These are phyloP conservation scores for Alloplasta piceator DNA, from an alignment of 2,888 invertebrate genomes.

Conservation along the genomic window DNA sequence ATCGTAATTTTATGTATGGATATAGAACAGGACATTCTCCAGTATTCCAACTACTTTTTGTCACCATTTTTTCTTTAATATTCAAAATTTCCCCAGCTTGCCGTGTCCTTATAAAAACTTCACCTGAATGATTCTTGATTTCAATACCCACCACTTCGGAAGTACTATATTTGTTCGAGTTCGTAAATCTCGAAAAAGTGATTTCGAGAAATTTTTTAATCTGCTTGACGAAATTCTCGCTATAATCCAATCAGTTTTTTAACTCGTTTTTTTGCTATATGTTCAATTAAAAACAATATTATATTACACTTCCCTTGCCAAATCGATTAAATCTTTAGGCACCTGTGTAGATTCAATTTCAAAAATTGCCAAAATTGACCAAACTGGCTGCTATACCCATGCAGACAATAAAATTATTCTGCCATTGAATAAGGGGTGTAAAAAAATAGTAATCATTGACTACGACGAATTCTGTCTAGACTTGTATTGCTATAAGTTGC, in stretches of 20 bases:
- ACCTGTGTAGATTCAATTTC: background rate
- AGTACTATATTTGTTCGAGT: too few relatives aligned
- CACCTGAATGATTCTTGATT: slow-evolving; percentile 22
- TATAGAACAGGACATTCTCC: too few relatives aligned
- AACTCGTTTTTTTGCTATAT: too few relatives aligned
- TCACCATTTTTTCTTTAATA: background rate
- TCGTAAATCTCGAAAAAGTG: background rate
- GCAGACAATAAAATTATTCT: slow-evolving; percentile 12
- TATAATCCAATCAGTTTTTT: too few relatives aligned
- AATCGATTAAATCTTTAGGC: too few relatives aligned
- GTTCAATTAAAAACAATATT: too few relatives aligned
- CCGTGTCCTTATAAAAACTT: slow-evolving; percentile 1
- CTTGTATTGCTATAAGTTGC: background rate
- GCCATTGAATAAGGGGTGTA: slow-evolving; percentile 12
- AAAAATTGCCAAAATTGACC: too few relatives aligned
- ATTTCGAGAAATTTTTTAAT: too few relatives aligned
- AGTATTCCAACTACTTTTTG: too few relatives aligned
- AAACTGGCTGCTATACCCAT: too few relatives aligned
- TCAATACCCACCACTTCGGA: background rate
- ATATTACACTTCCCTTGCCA: too few relatives aligned
- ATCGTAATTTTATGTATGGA: background rate
- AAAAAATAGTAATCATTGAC: slow-evolving; percentile 27
- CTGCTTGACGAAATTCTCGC: too few relatives aligned
- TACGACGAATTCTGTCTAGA: slow-evolving; percentile 46
- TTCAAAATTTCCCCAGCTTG: slow-evolving; percentile 25